Percentiles rank a stretch among this genome's conserved stretches.
phyloP scores from a whole-genome alignment of 1,140 invertebrate species.

The Drosophila nebulosa region DNA sequence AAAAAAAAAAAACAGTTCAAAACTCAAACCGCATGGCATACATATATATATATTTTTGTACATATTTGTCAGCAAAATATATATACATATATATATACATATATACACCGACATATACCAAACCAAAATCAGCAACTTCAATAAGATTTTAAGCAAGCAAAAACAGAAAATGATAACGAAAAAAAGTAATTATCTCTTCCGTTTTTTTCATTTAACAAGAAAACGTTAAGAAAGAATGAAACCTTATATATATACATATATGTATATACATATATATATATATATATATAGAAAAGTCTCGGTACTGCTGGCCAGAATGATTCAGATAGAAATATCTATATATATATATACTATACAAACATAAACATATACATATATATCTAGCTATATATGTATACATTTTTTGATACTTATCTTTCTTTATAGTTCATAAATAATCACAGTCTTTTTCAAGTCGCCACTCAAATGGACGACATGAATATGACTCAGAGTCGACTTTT shows the following conservation, averaged over 20 bases:
- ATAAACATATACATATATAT: no score
- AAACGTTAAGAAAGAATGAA: not conserved
- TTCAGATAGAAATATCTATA: not conserved
- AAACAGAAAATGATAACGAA: not conserved
- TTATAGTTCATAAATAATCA: not conserved
- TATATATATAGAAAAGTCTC: not conserved
- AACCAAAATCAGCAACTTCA: not conserved
- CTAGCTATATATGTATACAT: not conserved
- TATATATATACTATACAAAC: not conserved
- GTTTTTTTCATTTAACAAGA: not conserved
- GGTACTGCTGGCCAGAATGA: not conserved
- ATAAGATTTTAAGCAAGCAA: not conserved
- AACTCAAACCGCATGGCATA: not conserved
- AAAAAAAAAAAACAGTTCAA: not conserved
- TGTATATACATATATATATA: not conserved
- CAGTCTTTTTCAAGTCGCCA: not conserved
- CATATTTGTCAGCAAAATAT: not conserved
- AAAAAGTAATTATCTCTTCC: not conserved
- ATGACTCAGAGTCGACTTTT: not conserved
- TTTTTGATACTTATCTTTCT: not conserved
- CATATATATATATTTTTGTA: constrained; percentile 8
- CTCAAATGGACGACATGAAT: no score
- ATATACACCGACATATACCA: not conserved
- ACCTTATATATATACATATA: not conserved
- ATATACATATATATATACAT: not conserved